Evolutionary conservation across 2,888 invertebrate genomes (phyloP).

Genomic region (Deroplatys truncata): DNA sequence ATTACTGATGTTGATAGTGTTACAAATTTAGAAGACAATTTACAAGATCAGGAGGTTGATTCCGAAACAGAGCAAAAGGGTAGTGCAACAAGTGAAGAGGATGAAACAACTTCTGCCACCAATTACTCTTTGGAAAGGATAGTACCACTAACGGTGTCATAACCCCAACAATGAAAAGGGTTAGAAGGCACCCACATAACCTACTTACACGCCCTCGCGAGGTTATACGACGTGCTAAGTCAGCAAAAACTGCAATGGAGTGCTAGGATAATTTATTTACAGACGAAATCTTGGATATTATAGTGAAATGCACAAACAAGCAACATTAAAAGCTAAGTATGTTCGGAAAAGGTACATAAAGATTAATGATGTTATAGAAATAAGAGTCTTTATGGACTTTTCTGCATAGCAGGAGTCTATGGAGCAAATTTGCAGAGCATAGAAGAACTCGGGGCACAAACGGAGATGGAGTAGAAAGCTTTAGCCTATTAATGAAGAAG

Average conservation of each 20-base stretch:
- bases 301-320: constrained; percentile 35
- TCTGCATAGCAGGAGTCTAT: constrained; percentile 36
- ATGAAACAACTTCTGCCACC: constrained; percentile 18
- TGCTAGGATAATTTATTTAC: constrained; percentile 10
- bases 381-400: constrained; percentile 12
- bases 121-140: constrained; percentile 23
- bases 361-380: background rate
- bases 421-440: constrained; percentile 32
- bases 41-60: constrained; percentile 1
- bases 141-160: constrained; percentile 29
- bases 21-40: background rate
- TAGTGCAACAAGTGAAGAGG: background rate
- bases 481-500: constrained; percentile 36
- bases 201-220: constrained; percentile 32
- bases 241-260: constrained; percentile 24
- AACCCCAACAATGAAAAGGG: constrained; percentile 32
- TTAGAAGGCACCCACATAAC: constrained; percentile 26
- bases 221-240: constrained; percentile 31
- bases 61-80: constrained; percentile 24
- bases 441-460: constrained; percentile 34
- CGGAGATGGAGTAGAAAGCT: constrained; percentile 36
- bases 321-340: constrained; percentile 30
- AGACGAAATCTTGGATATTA: constrained; percentile 32
- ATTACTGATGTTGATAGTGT: background rate
- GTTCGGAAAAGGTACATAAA: background rate